Percentiles rank a stretch among this genome's conserved stretches.
These are phyloP conservation scores for silkworm (Bombyx mori) DNA, from an alignment of 1,140 invertebrate genomes.

Conservation along the genomic window ASM3026992v2 NC_085117.1:550001-550500, in stretches of 20 bases:
- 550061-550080: slow-evolving; percentile 17
- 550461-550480: too few relatives aligned
- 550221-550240: slow-evolving; percentile 32
- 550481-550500: too few relatives aligned
- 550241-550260: slow-evolving; percentile 15
- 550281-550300: slow-evolving; percentile 23
- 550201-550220: slow-evolving; percentile 37
- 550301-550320: slow-evolving; percentile 33
- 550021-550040: slow-evolving; percentile 17
- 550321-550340: slow-evolving; percentile 28
- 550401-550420: too few relatives aligned
- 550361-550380: too few relatives aligned
- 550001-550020: slow-evolving; percentile 29
- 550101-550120: slow-evolving; percentile 25
- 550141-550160: slow-evolving; percentile 24
- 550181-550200: slow-evolving; percentile 11
- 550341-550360: slow-evolving; percentile 9
- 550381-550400: too few relatives aligned
- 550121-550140: slow-evolving; percentile 34
- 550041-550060: slow-evolving; percentile 22
- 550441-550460: too few relatives aligned
- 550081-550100: slow-evolving; percentile 28
- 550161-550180: slow-evolving; percentile 22
- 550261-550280: slow-evolving; percentile 1
- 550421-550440: too few relatives aligned